Conservation (phyloP, 2,797 vertebrate species). For the Neomorphus geoffroyi region DNA sequence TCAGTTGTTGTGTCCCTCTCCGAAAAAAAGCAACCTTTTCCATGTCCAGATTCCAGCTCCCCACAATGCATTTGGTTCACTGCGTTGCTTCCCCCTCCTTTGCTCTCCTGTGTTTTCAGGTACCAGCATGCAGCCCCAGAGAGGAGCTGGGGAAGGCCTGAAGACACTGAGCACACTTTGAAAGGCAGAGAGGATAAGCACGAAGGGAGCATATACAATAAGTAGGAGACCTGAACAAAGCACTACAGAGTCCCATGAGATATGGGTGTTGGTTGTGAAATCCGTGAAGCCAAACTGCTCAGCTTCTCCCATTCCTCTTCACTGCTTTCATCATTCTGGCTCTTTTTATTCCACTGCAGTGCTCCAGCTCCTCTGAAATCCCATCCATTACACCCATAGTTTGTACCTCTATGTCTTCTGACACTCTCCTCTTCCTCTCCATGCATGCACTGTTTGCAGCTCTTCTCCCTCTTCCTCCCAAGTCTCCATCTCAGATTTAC, state of each 20-base stretch:
- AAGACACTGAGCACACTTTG: neutral
- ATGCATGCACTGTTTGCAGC: neutral
- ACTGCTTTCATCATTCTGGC: neutral
- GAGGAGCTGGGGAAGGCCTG: neutral
- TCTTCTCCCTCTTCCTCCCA: neutral
- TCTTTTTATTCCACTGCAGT: neutral
- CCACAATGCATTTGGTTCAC: neutral
- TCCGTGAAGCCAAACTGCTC: neutral
- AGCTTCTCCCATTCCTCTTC: neutral
- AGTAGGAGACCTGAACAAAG: neutral
- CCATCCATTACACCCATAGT: neutral
- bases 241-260: neutral
- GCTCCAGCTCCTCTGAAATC: neutral
- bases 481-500: neutral
- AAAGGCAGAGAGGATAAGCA: neutral
- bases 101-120: neutral
- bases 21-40: neutral
- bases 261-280: neutral
- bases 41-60: neutral
- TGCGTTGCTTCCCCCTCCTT: neutral
- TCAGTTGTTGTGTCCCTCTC: neutral
- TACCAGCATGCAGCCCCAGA: neutral
- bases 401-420: neutral
- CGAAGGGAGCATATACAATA: rapidly evolving
- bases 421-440: neutral